phyloP scores from a whole-genome alignment of 53 echinoderm and acorn worm species.

The Zoroaster sp. region DNA sequence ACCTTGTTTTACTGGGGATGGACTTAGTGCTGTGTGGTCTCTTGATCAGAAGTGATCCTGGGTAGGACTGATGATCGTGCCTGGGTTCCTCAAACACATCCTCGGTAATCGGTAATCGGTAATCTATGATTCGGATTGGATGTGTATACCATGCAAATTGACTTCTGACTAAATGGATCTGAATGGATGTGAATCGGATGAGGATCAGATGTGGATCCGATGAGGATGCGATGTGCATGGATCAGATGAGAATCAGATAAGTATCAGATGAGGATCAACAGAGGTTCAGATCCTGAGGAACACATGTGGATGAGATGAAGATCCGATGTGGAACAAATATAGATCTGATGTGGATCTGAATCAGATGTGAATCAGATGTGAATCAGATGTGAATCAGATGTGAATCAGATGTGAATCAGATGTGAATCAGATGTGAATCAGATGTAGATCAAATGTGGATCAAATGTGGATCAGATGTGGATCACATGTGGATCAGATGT shows the following conservation, averaged over 20 bases:
- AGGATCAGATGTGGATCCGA: too few relatives aligned
- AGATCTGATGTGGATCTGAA: neutral
- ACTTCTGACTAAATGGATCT: too few relatives aligned
- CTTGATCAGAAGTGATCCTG: conserved; percentile 37
- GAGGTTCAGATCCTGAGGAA: neutral
- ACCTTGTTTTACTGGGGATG: conserved; percentile 69
- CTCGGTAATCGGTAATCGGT: too few relatives aligned
- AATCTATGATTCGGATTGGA: too few relatives aligned
- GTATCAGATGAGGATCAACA: neutral
- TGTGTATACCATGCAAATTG: too few relatives aligned
- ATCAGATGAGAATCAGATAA: neutral
- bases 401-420: neutral
- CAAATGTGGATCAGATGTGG: neutral
- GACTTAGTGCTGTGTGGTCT: conserved; percentile 52
- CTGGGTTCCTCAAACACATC: neutral
- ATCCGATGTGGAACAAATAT: neutral
- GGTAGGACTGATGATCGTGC: neutral
- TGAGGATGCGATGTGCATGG: neutral
- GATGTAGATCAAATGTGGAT: neutral
- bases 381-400: neutral
- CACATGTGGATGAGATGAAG: neutral
- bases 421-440: neutral
- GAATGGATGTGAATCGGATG: too few relatives aligned
- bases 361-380: neutral
- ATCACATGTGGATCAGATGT: neutral